Evolutionary conservation across 2,797 vertebrate genomes (phyloP).

Genomic region (Stomatorhinus walkeri): DNA sequence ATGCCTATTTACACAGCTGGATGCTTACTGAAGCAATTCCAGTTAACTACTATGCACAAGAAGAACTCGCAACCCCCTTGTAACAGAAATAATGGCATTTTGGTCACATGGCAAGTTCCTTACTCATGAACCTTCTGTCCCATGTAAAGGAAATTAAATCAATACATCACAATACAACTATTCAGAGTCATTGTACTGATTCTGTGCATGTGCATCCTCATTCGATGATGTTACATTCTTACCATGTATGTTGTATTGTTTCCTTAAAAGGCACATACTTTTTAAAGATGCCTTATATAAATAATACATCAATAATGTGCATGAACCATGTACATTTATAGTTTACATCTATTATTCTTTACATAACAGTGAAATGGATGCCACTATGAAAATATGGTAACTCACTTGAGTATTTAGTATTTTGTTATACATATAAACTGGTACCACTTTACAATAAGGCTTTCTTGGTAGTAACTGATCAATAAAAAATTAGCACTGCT

Average conservation of each 20-base stretch:
- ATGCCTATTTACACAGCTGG: constrained; percentile 9
- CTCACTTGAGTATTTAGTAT: background rate
- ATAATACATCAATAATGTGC: background rate
- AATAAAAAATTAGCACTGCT: background rate
- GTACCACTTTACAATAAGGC: background rate
- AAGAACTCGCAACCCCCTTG: background rate
- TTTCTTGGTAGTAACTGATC: background rate
- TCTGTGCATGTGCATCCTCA: background rate
- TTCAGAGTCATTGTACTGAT: background rate
- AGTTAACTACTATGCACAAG: background rate
- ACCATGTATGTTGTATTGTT: background rate
- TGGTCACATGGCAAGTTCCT: background rate
- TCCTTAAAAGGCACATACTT: background rate
- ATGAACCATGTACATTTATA: background rate
- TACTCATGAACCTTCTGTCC: background rate
- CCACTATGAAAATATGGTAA: background rate
- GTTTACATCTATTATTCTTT: background rate
- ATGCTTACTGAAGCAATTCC: constrained; percentile 1
- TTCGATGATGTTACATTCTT: background rate
- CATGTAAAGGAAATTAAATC: background rate
- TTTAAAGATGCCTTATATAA: background rate
- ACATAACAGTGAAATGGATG: background rate
- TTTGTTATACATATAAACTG: background rate
- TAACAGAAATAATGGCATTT: background rate
- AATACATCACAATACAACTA: background rate